Conservation (phyloP, 2,113 vertebrate genomes). For the Menidia beryllina region DNA sequence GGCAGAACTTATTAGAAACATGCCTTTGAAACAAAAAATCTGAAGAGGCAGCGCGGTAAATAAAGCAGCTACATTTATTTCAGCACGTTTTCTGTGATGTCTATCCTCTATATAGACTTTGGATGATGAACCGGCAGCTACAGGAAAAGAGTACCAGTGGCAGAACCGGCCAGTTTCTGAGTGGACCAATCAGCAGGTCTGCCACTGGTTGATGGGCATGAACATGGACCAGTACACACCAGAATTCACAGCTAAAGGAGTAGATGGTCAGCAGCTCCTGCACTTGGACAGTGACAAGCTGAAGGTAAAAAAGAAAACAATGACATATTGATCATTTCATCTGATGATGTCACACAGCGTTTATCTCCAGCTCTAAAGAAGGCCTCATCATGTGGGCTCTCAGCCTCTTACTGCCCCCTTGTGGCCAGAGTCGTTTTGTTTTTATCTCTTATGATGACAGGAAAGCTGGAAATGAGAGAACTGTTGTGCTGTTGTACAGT, state of each 20-base stretch:
- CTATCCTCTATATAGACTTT: conserved; percentile 78
- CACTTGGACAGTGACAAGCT: conserved; percentile 88
- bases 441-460: background rate
- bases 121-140: conserved; percentile 84
- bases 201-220: conserved; percentile 90
- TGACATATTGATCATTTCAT: too few relatives aligned
- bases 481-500: background rate
- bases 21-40: background rate
- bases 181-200: conserved; percentile 90
- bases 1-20: background rate
- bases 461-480: too few relatives aligned
- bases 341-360: too few relatives aligned
- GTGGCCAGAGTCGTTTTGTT: conserved; percentile 43
- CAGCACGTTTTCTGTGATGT: conserved; percentile 24
- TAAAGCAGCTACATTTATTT: background rate
- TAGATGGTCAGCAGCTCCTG: conserved; percentile 87
- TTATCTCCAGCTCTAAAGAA: background rate
- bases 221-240: conserved; percentile 91
- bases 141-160: conserved; percentile 90
- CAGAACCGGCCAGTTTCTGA: conserved; percentile 88
- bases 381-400: too few relatives aligned
- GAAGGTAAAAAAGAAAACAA: conserved; percentile 79
- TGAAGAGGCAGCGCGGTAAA: background rate
- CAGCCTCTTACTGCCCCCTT: conserved; percentile 56
- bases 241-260: conserved; percentile 86